Evolutionary conservation across 2,113 vertebrate genomes (phyloP).

Genomic region (Daphoenositta chrysoptera): DNA sequence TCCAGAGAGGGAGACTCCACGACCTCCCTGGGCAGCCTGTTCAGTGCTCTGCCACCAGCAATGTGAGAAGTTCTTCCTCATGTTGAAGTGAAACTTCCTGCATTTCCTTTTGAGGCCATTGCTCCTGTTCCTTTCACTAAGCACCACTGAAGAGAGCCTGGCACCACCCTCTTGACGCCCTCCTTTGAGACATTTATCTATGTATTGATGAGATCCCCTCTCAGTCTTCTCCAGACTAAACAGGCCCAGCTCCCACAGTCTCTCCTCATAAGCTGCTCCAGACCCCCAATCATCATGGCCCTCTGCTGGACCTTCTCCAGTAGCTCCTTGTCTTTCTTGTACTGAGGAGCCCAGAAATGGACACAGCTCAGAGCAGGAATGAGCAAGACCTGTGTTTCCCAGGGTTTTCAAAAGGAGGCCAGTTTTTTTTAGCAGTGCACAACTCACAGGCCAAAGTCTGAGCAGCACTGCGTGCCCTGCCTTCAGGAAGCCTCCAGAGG

Average conservation of each 20-base stretch:
- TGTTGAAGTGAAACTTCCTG: background rate
- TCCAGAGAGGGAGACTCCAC: background rate
- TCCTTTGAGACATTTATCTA: background rate
- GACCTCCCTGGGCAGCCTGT: background rate
- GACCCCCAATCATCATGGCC: background rate
- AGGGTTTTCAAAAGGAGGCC: background rate
- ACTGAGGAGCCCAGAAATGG: background rate
- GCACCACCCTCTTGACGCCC: no score
- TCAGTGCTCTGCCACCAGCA: background rate
- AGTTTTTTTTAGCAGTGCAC: background rate
- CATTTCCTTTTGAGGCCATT: background rate
- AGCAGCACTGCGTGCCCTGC: no score
- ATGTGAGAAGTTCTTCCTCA: background rate
- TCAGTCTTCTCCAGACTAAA: background rate
- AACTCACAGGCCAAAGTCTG: background rate
- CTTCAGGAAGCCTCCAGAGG: background rate
- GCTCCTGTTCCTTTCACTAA: background rate
- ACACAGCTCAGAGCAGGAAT: no score
- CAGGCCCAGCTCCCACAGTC: background rate
- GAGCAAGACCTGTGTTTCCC: rapidly evolving
- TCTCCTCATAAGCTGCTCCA: background rate
- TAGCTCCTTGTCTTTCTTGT: background rate
- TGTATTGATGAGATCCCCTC: background rate
- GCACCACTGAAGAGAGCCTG: background rate
- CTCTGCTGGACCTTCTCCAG: background rate